Percentiles rank a stretch among this genome's conserved stretches.
phyloP scores from a whole-genome alignment of 2,113 vertebrate genomes.

The Hydrolagus affinis region DNA sequence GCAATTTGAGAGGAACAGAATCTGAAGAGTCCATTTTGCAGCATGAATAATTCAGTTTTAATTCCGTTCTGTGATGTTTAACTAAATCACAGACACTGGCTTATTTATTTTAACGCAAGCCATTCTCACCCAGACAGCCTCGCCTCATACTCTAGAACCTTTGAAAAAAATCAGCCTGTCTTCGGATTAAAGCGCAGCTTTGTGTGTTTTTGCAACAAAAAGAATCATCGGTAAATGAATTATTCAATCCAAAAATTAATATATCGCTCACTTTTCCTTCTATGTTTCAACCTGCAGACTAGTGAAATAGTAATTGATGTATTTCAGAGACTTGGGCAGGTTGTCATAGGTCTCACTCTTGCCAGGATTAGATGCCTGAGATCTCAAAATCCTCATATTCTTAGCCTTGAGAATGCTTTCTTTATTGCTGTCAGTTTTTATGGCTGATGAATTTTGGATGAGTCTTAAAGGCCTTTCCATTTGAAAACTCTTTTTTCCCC shows the following conservation, averaged over 20 bases:
- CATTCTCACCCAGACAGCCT: not conserved
- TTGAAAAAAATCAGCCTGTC: no score
- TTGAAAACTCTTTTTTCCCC: no score
- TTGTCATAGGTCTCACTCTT: no score
- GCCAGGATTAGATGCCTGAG: no score
- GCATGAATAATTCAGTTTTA: slow-evolving; percentile 31
- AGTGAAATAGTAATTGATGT: not conserved
- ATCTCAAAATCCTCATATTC: no score
- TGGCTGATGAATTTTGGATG: no score
- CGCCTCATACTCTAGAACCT: not conserved
- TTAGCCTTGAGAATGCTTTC: no score
- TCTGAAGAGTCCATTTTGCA: slow-evolving; percentile 4
- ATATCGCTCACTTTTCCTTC: not conserved
- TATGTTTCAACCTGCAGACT: not conserved
- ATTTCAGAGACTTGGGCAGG: no score
- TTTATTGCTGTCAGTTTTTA: no score
- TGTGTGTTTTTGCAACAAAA: no score
- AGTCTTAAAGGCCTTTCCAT: no score
- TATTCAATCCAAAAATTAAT: slow-evolving; percentile 14
- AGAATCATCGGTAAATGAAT: slow-evolving; percentile 4
- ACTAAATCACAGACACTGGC: slow-evolving; percentile 26
- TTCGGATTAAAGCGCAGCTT: no score
- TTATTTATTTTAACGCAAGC: slow-evolving; percentile 16
- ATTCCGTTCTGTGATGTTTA: slow-evolving; percentile 23
- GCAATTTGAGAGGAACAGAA: slow-evolving; percentile 14